Conservation (phyloP, 2,888 invertebrate species). For the Hemithea aestivaria region DNA sequence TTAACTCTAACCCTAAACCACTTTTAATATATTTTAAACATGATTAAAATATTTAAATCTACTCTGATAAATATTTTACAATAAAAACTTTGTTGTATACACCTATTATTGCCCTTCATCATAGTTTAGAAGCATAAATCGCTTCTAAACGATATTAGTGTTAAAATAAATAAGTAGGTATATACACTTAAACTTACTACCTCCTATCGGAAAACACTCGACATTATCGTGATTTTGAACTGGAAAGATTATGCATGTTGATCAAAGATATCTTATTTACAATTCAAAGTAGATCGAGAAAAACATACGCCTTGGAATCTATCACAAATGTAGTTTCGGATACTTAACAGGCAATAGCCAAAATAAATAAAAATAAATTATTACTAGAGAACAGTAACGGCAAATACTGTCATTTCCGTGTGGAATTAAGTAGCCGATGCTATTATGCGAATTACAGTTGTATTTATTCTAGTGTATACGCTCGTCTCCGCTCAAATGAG, state of each 20-base stretch:
- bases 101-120: conserved; percentile 72
- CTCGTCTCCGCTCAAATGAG: conserved; percentile 72
- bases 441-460: conserved; percentile 67
- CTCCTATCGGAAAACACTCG: conserved; percentile 46
- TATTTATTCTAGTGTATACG: conserved; percentile 63
- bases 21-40: conserved; percentile 46
- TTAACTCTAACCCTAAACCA: conserved; percentile 60
- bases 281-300: conserved; percentile 62
- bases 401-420: conserved; percentile 55
- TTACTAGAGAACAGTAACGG: conserved; percentile 46
- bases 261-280: conserved; percentile 69
- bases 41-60: conserved; percentile 56
- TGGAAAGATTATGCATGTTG: conserved; percentile 57
- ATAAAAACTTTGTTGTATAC: conserved; percentile 63
- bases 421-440: conserved; percentile 56
- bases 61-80: conserved; percentile 64
- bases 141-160: conserved; percentile 35
- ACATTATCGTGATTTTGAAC: conserved; percentile 49
- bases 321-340: conserved; percentile 61
- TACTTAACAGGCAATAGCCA: conserved; percentile 70
- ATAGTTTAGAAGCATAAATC: conserved; percentile 41
- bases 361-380: conserved; percentile 55
- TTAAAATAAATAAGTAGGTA: conserved; percentile 55
- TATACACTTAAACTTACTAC: conserved; percentile 41
- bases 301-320: conserved; percentile 64